Evolutionary conservation across 2,113 vertebrate genomes (phyloP).

Genomic region (Scomber japonicus): DNA sequence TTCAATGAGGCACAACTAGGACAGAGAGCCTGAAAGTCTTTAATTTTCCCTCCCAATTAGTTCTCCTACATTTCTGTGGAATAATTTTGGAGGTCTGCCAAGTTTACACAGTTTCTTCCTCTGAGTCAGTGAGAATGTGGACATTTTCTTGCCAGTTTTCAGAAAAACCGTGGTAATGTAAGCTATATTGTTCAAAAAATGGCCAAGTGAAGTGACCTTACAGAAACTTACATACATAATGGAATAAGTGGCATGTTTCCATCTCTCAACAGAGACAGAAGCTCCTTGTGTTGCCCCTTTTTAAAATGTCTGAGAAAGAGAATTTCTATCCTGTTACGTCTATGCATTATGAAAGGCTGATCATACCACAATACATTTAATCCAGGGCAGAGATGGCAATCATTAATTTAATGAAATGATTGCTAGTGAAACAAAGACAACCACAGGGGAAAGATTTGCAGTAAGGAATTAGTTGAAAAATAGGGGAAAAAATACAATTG

Average conservation of each 20-base stretch:
- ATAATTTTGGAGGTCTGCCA: constrained; percentile 28
- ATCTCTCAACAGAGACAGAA: constrained; percentile 4
- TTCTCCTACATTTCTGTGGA: constrained; percentile 1
- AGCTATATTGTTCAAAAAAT: constrained; percentile 14
- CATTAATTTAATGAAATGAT: constrained; percentile 20
- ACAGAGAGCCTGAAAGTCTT: background rate
- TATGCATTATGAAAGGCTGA: constrained; percentile 1
- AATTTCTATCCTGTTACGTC: background rate
- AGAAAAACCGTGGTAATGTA: background rate
- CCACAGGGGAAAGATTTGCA: constrained; percentile 3
- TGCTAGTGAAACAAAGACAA: background rate
- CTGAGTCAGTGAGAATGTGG: constrained; percentile 1
- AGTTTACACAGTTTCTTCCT: constrained; percentile 22
- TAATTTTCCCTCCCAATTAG: background rate
- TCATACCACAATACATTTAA: background rate
- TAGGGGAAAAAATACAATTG: background rate
- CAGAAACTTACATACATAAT: constrained; percentile 12
- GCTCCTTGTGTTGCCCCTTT: background rate
- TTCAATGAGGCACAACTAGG: constrained; percentile 14
- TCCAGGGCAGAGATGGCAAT: constrained; percentile 12
- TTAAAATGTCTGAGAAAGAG: background rate
- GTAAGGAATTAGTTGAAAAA: background rate
- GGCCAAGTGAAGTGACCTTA: background rate
- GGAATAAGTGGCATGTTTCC: background rate
- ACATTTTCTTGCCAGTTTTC: constrained; percentile 39